Base-by-base conservation (phyloP, 2,113 vertebrate genomes). In the Hyla sarda region DNA sequence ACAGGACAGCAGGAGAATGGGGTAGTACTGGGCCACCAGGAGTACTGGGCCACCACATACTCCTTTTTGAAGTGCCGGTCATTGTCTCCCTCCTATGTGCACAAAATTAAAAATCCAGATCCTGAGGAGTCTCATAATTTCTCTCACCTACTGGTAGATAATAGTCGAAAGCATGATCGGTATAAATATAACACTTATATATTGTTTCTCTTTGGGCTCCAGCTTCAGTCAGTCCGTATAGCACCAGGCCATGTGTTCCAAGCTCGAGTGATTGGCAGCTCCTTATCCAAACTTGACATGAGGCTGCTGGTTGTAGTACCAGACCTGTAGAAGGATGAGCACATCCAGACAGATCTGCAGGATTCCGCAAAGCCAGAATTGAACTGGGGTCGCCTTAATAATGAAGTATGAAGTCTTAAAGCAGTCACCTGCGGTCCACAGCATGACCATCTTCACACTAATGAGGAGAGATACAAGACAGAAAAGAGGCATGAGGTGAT, bases 321-420 rank as follows among this genome's bases (percentile, higher is more conserved):
- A 87, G 6, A 95, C 95, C 91, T 96, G 95, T 48, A 95, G 89
- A 86, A 95, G 91, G 88, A 96, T 96, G 89, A 90, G 91, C 23
- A 90, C 84, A 45, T 96, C 95, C 2, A 95, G 91, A 9, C 94
- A 86, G 88, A 96, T 95, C 90, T 96, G 95, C 52, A 91, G 87
- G 0, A 88, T 87, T 16, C 95, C 94, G 23, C 95, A 96, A 72
- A 92, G 84, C 91, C 93, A 93, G 89, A 96, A 96, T 91, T 96
- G 95, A 41, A 90, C 28, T 0, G 95, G 95, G 52, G 94, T 95
- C 30, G 92, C 90, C 5, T 94, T 95, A 77, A 93, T 86, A 78
- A 95, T 89, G 32, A 96, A 96, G 91, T 96, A 96, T 10, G 88
- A 67, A 2, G 95, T 96, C 91, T 96, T 96, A 89, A 96, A 96